These are phyloP conservation scores for Rapana venosa DNA, from an alignment of 2,888 invertebrate genomes.

Conservation along the genomic window DNA sequence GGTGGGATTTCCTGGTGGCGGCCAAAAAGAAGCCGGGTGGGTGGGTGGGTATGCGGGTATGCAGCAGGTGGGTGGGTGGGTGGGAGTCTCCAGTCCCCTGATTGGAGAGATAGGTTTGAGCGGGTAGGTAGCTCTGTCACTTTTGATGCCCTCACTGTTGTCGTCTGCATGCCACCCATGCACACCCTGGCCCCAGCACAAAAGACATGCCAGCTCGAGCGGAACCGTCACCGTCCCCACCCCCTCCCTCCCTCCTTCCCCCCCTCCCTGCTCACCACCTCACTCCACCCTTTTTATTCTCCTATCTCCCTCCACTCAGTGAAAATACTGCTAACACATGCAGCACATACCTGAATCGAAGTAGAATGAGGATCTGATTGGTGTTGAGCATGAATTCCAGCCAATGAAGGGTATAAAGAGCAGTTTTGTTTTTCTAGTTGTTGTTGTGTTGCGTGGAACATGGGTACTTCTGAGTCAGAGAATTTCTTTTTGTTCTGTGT, in stretches of 20 bases:
- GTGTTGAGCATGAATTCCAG: neutral
- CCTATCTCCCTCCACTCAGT: neutral
- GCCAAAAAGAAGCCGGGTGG: neutral
- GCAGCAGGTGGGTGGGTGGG: neutral
- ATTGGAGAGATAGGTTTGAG: neutral
- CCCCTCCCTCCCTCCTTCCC: neutral
- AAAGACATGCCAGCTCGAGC: neutral
- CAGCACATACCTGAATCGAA: neutral
- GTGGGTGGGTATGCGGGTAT: neutral
- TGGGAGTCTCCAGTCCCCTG: neutral
- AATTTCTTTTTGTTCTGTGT: too few relatives aligned
- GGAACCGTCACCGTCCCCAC: neutral
- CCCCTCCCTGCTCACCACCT: neutral
- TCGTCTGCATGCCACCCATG: constrained; percentile 22
- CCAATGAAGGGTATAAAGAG: neutral
- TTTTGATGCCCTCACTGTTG: constrained; percentile 21
- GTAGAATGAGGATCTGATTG: neutral
- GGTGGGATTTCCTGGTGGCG: too few relatives aligned
- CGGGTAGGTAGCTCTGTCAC: neutral
- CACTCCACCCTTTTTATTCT: neutral
- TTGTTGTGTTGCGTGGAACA: too few relatives aligned
- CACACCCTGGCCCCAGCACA: neutral
- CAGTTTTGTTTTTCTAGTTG: too few relatives aligned
- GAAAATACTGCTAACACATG: neutral
- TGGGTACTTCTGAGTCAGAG: too few relatives aligned